Percentiles rank a stretch among this genome's conserved stretches.
These are phyloP conservation scores for Eriosoma lanigerum DNA, from an alignment of 1,140 invertebrate genomes.

Conservation along the genomic window DNA sequence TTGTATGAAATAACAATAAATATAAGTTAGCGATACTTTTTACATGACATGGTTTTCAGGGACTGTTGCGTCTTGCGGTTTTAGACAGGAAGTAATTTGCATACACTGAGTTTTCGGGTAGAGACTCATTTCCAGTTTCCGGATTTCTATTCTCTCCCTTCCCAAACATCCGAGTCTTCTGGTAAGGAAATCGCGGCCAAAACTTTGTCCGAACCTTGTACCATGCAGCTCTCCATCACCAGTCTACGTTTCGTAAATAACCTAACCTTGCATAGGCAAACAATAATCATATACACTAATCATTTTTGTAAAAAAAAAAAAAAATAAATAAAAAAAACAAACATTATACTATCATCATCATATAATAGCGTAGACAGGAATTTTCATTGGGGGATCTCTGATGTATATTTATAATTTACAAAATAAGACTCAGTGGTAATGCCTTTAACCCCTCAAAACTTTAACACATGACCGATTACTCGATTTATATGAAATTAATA, in stretches of 20 bases:
- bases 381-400: too few relatives aligned
- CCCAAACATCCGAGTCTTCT: not conserved
- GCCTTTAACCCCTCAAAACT: too few relatives aligned
- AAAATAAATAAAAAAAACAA: not conserved
- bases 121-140: constrained; percentile 39
- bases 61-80: constrained; percentile 36
- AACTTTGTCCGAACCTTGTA: constrained; percentile 25
- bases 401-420: too few relatives aligned
- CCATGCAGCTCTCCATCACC: constrained; percentile 15
- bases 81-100: constrained; percentile 48
- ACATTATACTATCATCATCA: too few relatives aligned
- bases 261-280: not conserved
- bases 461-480: too few relatives aligned
- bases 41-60: constrained; percentile 25
- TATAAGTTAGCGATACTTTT: constrained; percentile 37
- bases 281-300: constrained; percentile 4
- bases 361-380: too few relatives aligned
- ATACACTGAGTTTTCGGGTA: constrained; percentile 24
- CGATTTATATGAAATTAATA: too few relatives aligned
- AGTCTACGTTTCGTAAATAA: constrained; percentile 25
- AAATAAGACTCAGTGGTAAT: too few relatives aligned
- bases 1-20: constrained; percentile 32
- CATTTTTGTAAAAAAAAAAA: not conserved
- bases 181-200: constrained; percentile 39
- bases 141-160: constrained; percentile 11